Evolutionary conservation across 2,888 invertebrate genomes (phyloP).

Genomic region (Tuta absoluta): DNA sequence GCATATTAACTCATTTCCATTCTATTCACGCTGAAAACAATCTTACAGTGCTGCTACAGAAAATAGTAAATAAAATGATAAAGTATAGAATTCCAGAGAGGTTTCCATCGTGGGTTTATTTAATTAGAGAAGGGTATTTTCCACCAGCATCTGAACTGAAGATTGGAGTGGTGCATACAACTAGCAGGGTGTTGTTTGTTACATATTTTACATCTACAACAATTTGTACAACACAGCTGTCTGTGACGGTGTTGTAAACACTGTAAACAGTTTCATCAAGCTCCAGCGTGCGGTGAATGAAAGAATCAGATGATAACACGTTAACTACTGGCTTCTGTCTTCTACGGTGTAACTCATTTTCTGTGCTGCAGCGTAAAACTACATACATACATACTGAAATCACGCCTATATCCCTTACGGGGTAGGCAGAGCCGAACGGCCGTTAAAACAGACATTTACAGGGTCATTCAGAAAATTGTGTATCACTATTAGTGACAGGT

Average conservation of each 20-base stretch:
- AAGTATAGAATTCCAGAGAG: constrained; percentile 61
- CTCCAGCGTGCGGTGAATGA: constrained; percentile 11
- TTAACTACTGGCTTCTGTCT: background rate
- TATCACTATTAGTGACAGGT: no score
- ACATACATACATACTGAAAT: no score
- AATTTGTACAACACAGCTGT: background rate
- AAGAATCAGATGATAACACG: background rate
- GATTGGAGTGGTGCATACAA: constrained; percentile 8
- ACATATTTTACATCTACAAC: background rate
- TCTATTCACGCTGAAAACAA: constrained; percentile 41
- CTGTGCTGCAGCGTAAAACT: no score
- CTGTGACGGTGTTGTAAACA: constrained; percentile 12
- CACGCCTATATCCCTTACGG: no score
- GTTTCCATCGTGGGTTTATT: constrained; percentile 70
- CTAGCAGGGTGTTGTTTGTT: background rate
- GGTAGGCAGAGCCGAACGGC: no score
- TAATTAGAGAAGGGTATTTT: constrained; percentile 57
- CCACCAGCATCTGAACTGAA: constrained; percentile 8
- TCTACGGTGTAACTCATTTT: background rate
- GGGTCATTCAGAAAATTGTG: no score
- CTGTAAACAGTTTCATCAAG: constrained; percentile 7
- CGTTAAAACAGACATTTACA: no score
- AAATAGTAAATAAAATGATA: constrained; percentile 43
- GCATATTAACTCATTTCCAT: constrained; percentile 35
- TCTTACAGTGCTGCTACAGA: constrained; percentile 41